Evolutionary conservation across 2,888 invertebrate genomes (phyloP), one percentile per base, ranked within the genome.

Genomic region (Acanthoscelides obtectus): DNA sequence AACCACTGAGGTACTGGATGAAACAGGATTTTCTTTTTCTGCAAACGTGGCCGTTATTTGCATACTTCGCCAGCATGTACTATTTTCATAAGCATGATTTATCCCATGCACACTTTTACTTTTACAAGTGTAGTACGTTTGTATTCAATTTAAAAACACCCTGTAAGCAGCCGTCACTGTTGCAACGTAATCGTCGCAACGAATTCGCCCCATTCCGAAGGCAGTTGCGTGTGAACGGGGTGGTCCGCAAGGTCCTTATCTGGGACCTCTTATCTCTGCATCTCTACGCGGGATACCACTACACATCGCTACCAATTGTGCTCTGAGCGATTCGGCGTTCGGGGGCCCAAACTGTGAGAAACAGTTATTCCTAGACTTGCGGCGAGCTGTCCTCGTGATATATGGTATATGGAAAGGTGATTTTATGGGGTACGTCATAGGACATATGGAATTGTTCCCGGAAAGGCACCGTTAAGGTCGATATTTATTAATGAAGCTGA

Each of bases 211-310:
- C 45, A 45, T 45, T 45, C 1, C 12, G 1, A 2, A 71, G 69
- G 70, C 73, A 73, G 75, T 79, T 80, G 81, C 81, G 81, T 81
- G 81, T 81, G 81, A 81, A 81, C 80, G 80, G 80, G 80, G 81
- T 81, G 80, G 80, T 80, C 80, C 74, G 69, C 66, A 73, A 73
- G 73, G 77, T 77, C 75, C 79, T 81, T 81, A 81, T 81, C 81
- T 45, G 12, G 12, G 45, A 17, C 45, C 45, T 45, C 45, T 45
- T 45, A 45, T 45, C 45, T 78, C 68, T 73, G 71, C 70, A 79
- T 79, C 79, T 76, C 80, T 25, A 80, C 73, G 77, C 80, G 75
- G 79, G 80, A 76, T 67, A 74, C 80, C 80, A 79, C 81, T 81
- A 78, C 74, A 78, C 74, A 79, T 78, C 79, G 80, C 79, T 72